phyloP scores from a whole-genome alignment of 2,888 invertebrate genomes.

The Ferrisia virgata region DNA sequence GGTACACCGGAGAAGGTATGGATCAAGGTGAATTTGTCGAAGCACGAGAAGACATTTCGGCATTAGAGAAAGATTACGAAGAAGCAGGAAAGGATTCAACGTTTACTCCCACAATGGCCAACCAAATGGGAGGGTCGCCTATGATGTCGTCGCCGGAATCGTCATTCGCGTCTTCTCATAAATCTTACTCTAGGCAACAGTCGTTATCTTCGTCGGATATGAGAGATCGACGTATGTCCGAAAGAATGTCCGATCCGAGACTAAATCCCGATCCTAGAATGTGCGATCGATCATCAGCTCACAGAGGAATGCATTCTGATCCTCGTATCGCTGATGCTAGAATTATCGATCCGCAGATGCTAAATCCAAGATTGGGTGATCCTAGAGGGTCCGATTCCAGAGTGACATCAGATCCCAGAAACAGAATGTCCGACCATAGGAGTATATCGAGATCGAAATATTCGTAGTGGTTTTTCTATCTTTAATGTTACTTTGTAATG shows the following conservation, averaged over 20 bases:
- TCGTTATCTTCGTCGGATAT: not conserved
- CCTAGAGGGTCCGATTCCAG: not conserved
- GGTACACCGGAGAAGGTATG: slow-evolving; percentile 44
- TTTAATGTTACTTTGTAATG: not conserved
- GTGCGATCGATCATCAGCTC: not conserved
- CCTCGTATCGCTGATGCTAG: not conserved
- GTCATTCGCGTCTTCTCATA: not conserved
- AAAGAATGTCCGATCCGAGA: not conserved
- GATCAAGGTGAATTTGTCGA: slow-evolving; percentile 38
- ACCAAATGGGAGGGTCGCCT: not conserved
- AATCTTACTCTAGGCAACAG: slow-evolving; percentile 3
- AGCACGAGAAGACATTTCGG: slow-evolving; percentile 37
- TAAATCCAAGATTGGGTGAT: not conserved
- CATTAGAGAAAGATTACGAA: slow-evolving; percentile 41
- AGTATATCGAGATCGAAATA: not conserved
- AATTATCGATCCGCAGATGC: not conserved
- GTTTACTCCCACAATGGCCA: not conserved
- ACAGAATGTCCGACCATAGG: not conserved
- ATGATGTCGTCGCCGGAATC: slow-evolving; percentile 2
- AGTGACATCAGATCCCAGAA: not conserved
- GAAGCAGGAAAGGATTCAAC: slow-evolving; percentile 39
- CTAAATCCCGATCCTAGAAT: slow-evolving; percentile 8
- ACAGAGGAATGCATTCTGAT: slow-evolving; percentile 10
- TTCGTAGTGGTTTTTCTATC: not conserved
- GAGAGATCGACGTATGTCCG: not conserved